phyloP scores from a whole-genome alignment of 2,113 vertebrate genomes.

The Pseudonaja textilis region DNA sequence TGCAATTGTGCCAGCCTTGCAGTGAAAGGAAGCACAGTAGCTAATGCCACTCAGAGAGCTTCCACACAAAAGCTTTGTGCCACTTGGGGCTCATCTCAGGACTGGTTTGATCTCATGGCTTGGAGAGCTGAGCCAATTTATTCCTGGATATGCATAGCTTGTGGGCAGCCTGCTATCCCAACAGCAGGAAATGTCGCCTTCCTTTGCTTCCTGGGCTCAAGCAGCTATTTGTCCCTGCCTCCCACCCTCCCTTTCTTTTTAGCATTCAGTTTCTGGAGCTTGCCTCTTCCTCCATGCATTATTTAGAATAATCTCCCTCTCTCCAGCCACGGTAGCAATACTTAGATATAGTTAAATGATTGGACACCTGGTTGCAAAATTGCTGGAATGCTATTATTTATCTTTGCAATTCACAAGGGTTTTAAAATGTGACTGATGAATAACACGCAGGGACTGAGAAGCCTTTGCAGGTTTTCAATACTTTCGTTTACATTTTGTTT shows the following conservation, averaged over 20 bases:
- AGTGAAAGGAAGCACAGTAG: background rate
- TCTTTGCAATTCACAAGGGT: background rate
- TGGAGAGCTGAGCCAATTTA: background rate
- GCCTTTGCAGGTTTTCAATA: background rate
- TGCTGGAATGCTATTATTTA: background rate
- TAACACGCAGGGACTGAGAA: background rate
- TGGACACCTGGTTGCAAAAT: background rate
- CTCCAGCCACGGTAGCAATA: background rate
- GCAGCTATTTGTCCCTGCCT: background rate
- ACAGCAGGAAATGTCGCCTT: background rate
- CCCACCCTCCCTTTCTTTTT: background rate
- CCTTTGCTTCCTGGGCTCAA: background rate
- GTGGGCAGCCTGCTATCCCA: background rate
- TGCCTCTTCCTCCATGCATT: background rate
- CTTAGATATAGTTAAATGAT: background rate
- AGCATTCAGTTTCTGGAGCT: background rate
- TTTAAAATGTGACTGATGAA: background rate
- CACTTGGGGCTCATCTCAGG: background rate
- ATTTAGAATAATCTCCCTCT: background rate
- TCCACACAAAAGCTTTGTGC: background rate
- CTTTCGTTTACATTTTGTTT: background rate
- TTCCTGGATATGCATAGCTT: background rate
- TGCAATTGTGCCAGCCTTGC: background rate
- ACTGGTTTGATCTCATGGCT: background rate
- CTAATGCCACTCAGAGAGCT: background rate